Percentiles rank a stretch among this genome's conserved stretches.
These are phyloP conservation scores for Drosophila engyochracea DNA, from an alignment of 2,888 invertebrate species.

Conservation along the genomic window DNA sequence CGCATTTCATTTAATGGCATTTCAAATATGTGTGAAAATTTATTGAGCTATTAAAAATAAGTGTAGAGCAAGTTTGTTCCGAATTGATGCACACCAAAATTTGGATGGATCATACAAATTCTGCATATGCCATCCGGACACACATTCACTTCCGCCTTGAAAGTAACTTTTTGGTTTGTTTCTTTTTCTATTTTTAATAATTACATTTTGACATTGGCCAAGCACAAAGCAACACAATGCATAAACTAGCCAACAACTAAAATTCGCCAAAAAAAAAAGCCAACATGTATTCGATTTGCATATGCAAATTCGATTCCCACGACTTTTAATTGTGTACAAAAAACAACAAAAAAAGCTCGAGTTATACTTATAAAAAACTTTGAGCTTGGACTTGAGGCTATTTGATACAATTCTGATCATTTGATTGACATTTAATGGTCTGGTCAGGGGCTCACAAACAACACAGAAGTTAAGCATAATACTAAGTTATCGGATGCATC, in stretches of 20 bases:
- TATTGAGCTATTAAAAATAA: slow-evolving; percentile 32
- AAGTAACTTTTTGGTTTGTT: slow-evolving; percentile 35
- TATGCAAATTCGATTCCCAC: slow-evolving; percentile 78
- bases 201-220: slow-evolving; percentile 69
- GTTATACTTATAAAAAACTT: slow-evolving; percentile 22
- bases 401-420: slow-evolving; percentile 51
- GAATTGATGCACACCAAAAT: slow-evolving; percentile 18
- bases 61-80: slow-evolving; percentile 52
- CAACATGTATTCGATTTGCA: slow-evolving; percentile 61
- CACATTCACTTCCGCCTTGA: slow-evolving; percentile 64
- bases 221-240: slow-evolving; percentile 23
- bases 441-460: slow-evolving; percentile 22
- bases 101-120: slow-evolving; percentile 27
- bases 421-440: slow-evolving; percentile 38
- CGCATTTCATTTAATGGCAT: slow-evolving; percentile 52
- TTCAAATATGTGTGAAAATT: slow-evolving; percentile 31
- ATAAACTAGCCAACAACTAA: slow-evolving; percentile 8
- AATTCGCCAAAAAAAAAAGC: slow-evolving; percentile 27
- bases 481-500: slow-evolving; percentile 21
- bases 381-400: slow-evolving; percentile 50
- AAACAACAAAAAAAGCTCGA: slow-evolving; percentile 29
- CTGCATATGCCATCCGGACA: slow-evolving; percentile 7
- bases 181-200: not conserved
- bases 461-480: slow-evolving; percentile 23
- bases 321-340: slow-evolving; percentile 71